Evolutionary conservation across 1,140 invertebrate species (phyloP), one percentile per base, ranked within the genome.

Genomic region (Drosophila willistoni): DNA sequence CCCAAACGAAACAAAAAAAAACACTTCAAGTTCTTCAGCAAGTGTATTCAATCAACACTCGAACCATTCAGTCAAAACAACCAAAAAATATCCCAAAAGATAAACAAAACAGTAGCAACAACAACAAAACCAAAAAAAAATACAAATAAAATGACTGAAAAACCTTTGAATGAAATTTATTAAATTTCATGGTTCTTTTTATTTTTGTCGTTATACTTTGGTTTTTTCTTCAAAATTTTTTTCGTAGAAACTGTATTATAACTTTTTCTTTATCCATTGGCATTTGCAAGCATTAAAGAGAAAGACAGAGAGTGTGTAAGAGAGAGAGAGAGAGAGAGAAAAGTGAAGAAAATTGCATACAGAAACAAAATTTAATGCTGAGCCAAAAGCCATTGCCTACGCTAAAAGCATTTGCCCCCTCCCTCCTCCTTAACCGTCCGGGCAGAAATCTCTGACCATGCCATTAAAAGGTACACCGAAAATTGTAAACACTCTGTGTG

Each of bases 401-500:
- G 9, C 9, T 51, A 51, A 51, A 51, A 51, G 44, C 44, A 51
- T 51, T 51, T 51, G 17, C 44, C 44, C 5, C 6, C 34, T 7
- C 7, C 34, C 34, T 9, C 33, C 33, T 7, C 33, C 34, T 12
- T 7, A 51, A 22, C 17, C 44, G 44, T 39, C 3, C 1, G 7
- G 14, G 17, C 34, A 19, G 19, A 47, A 47, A 39, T 39, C 36
- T 47, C 44, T 51, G 44, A 51, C 64, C 41, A 59, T 68, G 39
- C n/a, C 41, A 63, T 51, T 51, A n/a, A 42, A 63, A 13, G 9
- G 56, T 36, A 25, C 44, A 51, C 17, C 17, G 44, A 51, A 36
- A 29, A 67, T 14, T 25, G 19, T 17, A 70, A 57, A 56, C 59
- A 66, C 42, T 65, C 55, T 61, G 56, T 39, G 36, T 12, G 10